Conservation (phyloP, 2,113 vertebrate genomes). For the Vicugna pacos region DNA sequence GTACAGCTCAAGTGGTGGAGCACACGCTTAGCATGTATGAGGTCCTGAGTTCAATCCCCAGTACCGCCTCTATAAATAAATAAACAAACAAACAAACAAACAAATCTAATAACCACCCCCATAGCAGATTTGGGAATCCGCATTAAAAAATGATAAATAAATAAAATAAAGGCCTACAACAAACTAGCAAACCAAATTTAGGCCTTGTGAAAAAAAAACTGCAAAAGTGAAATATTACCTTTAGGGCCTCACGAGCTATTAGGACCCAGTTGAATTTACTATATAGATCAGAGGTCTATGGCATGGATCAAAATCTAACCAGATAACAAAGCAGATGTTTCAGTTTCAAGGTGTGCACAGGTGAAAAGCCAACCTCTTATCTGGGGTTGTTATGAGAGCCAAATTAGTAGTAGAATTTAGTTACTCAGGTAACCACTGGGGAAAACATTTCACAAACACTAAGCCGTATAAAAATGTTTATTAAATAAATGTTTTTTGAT, state of each 20-base stretch:
- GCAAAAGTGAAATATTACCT: background rate
- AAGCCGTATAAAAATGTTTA: background rate
- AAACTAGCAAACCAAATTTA: conserved; percentile 11
- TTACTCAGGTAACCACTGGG: background rate
- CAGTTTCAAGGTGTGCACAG: background rate
- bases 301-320: background rate
- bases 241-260: background rate
- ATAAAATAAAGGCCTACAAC: conserved; percentile 53
- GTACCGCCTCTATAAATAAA: too few relatives aligned
- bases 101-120: too few relatives aligned
- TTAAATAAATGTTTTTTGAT: background rate
- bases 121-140: too few relatives aligned
- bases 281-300: background rate
- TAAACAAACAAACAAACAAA: too few relatives aligned
- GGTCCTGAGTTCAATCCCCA: too few relatives aligned
- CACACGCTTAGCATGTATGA: too few relatives aligned
- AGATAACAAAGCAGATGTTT: background rate
- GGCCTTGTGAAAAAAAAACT: conserved; percentile 13
- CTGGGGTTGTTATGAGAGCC: background rate
- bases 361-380: background rate
- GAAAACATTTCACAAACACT: background rate
- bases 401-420: background rate
- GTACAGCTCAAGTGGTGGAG: too few relatives aligned
- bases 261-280: background rate
- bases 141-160: too few relatives aligned